Base-by-base conservation (phyloP, 2,888 invertebrate genomes). In the Limnephilus lunatus region DNA sequence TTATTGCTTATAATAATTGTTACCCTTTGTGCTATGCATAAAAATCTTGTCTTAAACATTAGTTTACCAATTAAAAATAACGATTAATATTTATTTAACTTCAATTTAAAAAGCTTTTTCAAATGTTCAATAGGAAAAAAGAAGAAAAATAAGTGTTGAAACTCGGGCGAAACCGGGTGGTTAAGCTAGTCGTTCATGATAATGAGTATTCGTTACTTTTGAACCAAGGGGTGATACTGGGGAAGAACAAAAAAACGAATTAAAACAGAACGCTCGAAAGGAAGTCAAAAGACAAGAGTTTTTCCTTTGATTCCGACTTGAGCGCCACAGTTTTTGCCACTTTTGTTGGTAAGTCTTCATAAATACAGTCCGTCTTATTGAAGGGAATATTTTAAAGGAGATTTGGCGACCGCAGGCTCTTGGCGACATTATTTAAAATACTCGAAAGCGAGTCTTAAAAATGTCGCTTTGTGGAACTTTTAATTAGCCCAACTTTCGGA, bases 371-470 rank as follows among this genome's bases (percentile, higher is more conserved):
- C 68, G 39, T 85, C 87, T 92, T 86, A 80, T 68, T 44, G 48
- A 85, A 81, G 32, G 68, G 39, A 91, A 81, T n/a, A 82, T 91
- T 91, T 91, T 86, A 90, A 86, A 92, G 86, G 53, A 82, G 91
- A 93, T 93, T 90, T 91, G 35, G 7, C 85, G 92, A 93, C 93
- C 93, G 92, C 93, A 93, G 93, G 92, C 93, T 91, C 93, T 93
- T 92, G 80, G 88, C 35, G 82, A 89, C 53, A 68, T 91, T 81
- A 87, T 91, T 89, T 83, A 39, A 89, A 91, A 91, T 88, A 68
- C 88, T 81, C 81, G 35, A 82, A 53, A 91, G 87, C 81, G 83
- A 83, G 68, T 89, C 89, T 88, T 89, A 85, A 89, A 91, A 91
- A 91, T 39, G 89, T 31, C 53, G 89, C 89, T 81, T 82, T 89